phyloP scores from a whole-genome alignment of 2,888 invertebrate genomes.

The Lumbricus terrestris region DNA sequence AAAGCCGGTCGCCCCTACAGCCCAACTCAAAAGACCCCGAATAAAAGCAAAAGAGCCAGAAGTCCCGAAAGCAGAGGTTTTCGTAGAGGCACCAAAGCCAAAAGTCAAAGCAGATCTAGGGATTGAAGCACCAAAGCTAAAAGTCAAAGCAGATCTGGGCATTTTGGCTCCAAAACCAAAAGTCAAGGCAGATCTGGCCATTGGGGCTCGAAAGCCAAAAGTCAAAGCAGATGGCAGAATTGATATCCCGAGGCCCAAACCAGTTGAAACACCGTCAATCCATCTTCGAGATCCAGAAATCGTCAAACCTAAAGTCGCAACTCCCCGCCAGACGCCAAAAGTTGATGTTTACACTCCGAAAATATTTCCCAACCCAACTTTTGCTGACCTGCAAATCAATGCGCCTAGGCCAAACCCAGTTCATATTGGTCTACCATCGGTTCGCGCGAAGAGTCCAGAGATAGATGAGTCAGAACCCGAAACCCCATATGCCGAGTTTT shows the following conservation, averaged over 20 bases:
- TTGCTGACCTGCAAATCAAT: constrained; percentile 12
- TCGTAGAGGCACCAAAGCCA: background rate
- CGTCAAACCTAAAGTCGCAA: background rate
- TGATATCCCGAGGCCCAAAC: background rate
- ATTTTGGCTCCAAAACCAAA: too few relatives aligned
- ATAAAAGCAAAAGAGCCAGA: background rate
- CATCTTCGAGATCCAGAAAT: background rate
- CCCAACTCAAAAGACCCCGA: background rate
- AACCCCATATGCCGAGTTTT: background rate
- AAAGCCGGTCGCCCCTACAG: background rate
- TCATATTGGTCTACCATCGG: background rate
- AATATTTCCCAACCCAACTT: background rate
- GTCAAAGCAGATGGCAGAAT: background rate
- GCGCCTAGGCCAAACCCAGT: background rate
- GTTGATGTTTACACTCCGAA: background rate
- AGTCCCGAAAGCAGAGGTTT: background rate
- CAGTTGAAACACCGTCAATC: background rate
- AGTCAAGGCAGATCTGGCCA: background rate
- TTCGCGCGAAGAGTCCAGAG: background rate
- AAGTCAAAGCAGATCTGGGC: background rate
- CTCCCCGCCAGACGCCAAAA: background rate
- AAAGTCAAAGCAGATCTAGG: background rate
- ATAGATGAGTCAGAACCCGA: background rate
- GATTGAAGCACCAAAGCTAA: too few relatives aligned
- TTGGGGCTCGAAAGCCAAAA: background rate